Base-by-base conservation (phyloP, 2,888 invertebrate species). In the Imbricaverruca yamaguchii region DNA sequence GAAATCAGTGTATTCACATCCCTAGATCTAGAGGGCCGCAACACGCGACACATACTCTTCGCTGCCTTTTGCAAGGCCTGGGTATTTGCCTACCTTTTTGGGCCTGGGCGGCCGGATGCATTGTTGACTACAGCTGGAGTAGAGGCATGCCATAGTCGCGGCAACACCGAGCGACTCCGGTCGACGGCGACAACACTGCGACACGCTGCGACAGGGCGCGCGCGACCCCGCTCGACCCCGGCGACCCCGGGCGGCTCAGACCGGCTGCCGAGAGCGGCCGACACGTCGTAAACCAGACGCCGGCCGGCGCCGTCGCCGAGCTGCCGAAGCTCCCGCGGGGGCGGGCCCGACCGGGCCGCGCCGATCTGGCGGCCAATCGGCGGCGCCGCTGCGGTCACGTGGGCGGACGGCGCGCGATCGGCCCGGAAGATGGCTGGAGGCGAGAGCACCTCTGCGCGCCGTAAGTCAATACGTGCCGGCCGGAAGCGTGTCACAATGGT, bases 321-420 rank as follows among this genome's bases (percentile, higher is more conserved):
- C 74, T 74, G 74, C 9, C 53, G 55, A 53, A 74, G 74, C 74
- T 74, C 74, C 23, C 53, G 21, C 12, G 55, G 39, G 53, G 74
- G 74, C 74, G 74, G 74, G 74, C 21, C 74, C 74, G 55, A 65
- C n/a, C 65, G 21, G 74, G 21, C 74, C 12, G 21, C 74, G 21
- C 74, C n/a, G 10, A n/a, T n/a, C 65, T 10, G 18, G 0, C 21
- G 18, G 55, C 74, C 74, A 74, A 74, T 74, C 74, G 23, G 21
- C 74, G 21, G 18, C 2, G 15, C 21, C 21, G 53, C 8, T 0
- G 9, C 8, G 55, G 74, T 74, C 74, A 74, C 74, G 74, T 74
- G 74, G 21, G 21, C 74, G 53, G 53, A 9, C 21, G 18, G 21
- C 25, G 65, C 39, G 6, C 39, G 18, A 18, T 39, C 69, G 69